phyloP scores from a whole-genome alignment of 1,140 invertebrate species.

The Bombus difficillimus region DNA sequence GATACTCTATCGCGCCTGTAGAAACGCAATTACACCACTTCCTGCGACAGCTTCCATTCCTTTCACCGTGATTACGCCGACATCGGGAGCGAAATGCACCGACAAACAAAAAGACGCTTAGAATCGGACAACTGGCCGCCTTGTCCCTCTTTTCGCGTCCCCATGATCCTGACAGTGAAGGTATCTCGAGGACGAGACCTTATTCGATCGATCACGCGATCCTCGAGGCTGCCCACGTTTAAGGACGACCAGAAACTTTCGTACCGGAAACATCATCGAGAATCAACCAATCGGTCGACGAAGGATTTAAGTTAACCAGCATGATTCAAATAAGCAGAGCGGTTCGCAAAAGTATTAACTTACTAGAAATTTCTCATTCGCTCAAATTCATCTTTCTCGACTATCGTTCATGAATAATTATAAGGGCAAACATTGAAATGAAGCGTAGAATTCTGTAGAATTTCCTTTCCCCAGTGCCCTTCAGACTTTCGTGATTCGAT shows the following conservation, averaged over 20 bases:
- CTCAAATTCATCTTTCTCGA: no score
- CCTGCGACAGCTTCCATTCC: conserved; percentile 28
- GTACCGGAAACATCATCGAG: not conserved
- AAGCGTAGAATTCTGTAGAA: no score
- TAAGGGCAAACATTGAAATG: no score
- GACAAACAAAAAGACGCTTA: not conserved
- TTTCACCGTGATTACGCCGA: conserved; percentile 18
- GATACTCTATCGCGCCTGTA: not conserved
- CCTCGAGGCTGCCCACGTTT: not conserved
- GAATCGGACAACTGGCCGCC: not conserved
- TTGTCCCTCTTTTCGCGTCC: conserved; percentile 30
- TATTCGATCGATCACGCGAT: conserved; percentile 43
- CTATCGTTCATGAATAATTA: no score
- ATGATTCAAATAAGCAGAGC: no score
- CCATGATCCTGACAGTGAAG: conserved; percentile 43
- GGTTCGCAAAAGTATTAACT: no score
- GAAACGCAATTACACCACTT: conserved; percentile 32
- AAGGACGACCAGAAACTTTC: not conserved
- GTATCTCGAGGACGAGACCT: conserved; percentile 35
- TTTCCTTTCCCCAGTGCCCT: no score
- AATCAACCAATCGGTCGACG: no score
- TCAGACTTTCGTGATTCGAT: no score
- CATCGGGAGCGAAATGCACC: not conserved
- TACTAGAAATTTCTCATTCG: no score
- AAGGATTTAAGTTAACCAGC: no score